phyloP scores from a whole-genome alignment of 2,113 vertebrate species.

The Sturnira hondurensis region DNA sequence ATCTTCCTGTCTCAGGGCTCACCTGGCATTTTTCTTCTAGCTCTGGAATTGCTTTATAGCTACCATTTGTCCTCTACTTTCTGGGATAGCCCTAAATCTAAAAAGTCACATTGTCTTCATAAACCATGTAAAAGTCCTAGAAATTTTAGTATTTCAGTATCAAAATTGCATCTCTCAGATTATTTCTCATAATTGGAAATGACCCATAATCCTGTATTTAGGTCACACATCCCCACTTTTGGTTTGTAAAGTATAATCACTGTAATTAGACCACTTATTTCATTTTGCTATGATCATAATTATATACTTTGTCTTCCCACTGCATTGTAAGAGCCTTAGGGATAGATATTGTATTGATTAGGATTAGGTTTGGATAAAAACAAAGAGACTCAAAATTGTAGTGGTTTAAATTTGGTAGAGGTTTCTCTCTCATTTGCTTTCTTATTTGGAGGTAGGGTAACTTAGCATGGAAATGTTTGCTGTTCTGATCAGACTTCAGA shows the following conservation, averaged over 20 bases:
- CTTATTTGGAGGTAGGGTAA: background rate
- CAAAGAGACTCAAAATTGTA: conserved; percentile 2
- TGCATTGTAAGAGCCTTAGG: background rate
- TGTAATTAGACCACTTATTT: conserved; percentile 17
- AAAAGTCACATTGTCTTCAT: conserved; percentile 1
- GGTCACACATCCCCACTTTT: background rate
- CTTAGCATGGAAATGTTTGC: background rate
- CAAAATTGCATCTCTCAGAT: conserved; percentile 8
- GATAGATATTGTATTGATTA: background rate
- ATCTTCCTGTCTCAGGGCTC: background rate
- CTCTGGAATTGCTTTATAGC: background rate
- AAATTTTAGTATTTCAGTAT: conserved; percentile 28
- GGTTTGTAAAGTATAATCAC: background rate
- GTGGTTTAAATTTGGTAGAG: background rate
- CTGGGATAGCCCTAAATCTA: background rate
- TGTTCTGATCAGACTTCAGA: background rate
- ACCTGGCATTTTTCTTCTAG: background rate
- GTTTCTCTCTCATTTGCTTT: background rate
- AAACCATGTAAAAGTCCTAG: background rate
- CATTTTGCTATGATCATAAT: conserved; percentile 22
- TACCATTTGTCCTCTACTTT: background rate
- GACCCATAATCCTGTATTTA: background rate
- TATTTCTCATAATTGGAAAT: background rate
- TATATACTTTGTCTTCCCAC: background rate
- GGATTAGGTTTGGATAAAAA: conserved; percentile 1